These are phyloP conservation scores for Phenacoccus solenopsis DNA, from an alignment of 1,140 invertebrate genomes.

Conservation along the genomic window DNA sequence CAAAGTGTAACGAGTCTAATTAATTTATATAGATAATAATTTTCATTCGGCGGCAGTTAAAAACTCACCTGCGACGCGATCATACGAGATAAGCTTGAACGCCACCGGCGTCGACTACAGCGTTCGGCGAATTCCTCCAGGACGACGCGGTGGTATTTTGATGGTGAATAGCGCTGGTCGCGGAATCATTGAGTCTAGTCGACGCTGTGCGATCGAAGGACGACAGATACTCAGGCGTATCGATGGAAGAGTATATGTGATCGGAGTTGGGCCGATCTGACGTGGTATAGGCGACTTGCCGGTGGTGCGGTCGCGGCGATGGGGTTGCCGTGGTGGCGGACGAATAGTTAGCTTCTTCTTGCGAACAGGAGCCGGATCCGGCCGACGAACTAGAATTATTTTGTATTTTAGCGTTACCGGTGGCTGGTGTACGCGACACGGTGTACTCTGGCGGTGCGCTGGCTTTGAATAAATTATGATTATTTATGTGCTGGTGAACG, in stretches of 20 bases:
- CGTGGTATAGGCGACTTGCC: slow-evolving; percentile 37
- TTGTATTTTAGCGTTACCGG: slow-evolving; percentile 35
- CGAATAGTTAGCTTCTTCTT: slow-evolving; percentile 38
- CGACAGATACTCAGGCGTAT: slow-evolving; percentile 43
- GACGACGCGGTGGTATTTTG: not conserved
- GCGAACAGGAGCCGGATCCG: slow-evolving; percentile 20
- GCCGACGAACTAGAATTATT: slow-evolving; percentile 30
- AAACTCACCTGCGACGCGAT: not conserved
- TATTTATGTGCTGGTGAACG: slow-evolving; percentile 32
- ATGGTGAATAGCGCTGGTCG: too few relatives aligned
- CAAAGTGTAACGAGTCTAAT: not conserved
- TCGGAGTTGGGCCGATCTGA: slow-evolving; percentile 56
- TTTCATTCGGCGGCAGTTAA: not conserved
- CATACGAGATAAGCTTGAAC: slow-evolving; percentile 11
- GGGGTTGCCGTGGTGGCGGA: slow-evolving; percentile 48
- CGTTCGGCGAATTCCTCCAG: not conserved
- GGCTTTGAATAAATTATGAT: slow-evolving; percentile 38
- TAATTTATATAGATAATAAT: not conserved
- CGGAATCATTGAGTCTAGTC: not conserved
- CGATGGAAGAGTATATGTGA: slow-evolving; percentile 77
- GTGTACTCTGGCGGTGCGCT: slow-evolving; percentile 28
- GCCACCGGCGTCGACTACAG: not conserved
- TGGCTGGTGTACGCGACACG: not conserved
- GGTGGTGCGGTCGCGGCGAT: slow-evolving; percentile 44
- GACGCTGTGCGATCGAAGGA: not conserved